Evolutionary conservation across 1,140 invertebrate genomes (phyloP).

Genomic region (Pogonus chalceus): DNA sequence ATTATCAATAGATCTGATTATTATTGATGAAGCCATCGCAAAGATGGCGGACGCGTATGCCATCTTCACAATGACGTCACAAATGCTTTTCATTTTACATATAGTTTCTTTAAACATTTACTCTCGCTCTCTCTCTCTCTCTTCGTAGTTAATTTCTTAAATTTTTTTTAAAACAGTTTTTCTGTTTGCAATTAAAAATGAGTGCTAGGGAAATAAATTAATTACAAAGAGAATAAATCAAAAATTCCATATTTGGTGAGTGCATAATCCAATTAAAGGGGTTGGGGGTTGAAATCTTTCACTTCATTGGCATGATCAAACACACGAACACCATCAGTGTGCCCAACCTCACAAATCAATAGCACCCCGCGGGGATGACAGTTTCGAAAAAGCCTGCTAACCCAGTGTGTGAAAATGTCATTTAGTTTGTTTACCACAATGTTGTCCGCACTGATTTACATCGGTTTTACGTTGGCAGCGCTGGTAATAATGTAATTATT

Average conservation of each 20-base stretch:
- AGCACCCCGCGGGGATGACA: neutral
- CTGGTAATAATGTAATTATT: constrained; percentile 7
- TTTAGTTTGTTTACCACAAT: constrained; percentile 6
- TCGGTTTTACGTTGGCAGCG: neutral
- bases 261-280: too few relatives aligned
- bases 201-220: too few relatives aligned
- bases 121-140: too few relatives aligned
- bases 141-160: too few relatives aligned
- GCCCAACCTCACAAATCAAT: neutral
- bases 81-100: too few relatives aligned
- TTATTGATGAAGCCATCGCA: constrained; percentile 7
- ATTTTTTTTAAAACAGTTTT: too few relatives aligned
- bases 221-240: too few relatives aligned
- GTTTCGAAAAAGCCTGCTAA: constrained; percentile 1
- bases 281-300: too few relatives aligned
- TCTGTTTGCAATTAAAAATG: too few relatives aligned
- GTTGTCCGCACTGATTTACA: constrained; percentile 4
- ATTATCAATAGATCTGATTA: constrained; percentile 25
- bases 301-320: constrained; percentile 17
- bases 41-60: neutral
- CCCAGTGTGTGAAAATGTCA: neutral
- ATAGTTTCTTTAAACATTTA: too few relatives aligned
- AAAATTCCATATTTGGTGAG: too few relatives aligned
- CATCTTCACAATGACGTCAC: neutral
- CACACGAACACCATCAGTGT: neutral